Percentiles rank a stretch among this genome's conserved stretches.
These are phyloP conservation scores for Drosophila atripex DNA, from an alignment of 2,888 invertebrate genomes.

Conservation along the genomic window DNA sequence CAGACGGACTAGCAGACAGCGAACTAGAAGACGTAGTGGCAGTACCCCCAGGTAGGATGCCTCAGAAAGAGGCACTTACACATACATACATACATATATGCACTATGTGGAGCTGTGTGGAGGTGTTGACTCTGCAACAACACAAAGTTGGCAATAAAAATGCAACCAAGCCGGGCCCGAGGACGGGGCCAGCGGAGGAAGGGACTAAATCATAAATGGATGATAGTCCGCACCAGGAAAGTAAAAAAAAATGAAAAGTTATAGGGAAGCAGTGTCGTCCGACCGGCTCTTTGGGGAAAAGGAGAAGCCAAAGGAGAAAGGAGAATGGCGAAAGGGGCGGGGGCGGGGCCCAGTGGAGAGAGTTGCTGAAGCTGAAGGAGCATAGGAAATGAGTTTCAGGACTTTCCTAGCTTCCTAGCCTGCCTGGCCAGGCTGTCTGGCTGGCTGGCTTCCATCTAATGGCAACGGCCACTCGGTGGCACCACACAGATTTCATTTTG, in stretches of 20 bases:
- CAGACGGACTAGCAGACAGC: no score
- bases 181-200: constrained; percentile 1
- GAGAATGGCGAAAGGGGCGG: no score
- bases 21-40: no score
- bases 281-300: neutral
- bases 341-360: neutral
- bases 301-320: neutral
- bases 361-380: constrained; percentile 31
- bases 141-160: constrained; percentile 71
- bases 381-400: constrained; percentile 45
- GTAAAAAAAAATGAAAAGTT: neutral
- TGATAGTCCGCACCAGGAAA: constrained; percentile 29
- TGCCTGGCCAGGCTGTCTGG: no score
- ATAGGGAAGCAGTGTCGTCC: neutral
- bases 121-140: constrained; percentile 47
- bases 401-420: constrained; percentile 40
- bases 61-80: neutral
- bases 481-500: constrained; percentile 40
- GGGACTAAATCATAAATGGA: constrained; percentile 44
- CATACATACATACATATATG: neutral
- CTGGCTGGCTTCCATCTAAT: neutral
- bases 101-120: neutral
- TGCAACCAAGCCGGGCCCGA: constrained; percentile 53
- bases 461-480: constrained; percentile 27
- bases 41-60: neutral